A percentile compares a stretch with the other conserved stretches of the same genome.
phyloP scores from a whole-genome alignment of 2,113 vertebrate genomes.

The Gnathonemus longibarbis region DNA sequence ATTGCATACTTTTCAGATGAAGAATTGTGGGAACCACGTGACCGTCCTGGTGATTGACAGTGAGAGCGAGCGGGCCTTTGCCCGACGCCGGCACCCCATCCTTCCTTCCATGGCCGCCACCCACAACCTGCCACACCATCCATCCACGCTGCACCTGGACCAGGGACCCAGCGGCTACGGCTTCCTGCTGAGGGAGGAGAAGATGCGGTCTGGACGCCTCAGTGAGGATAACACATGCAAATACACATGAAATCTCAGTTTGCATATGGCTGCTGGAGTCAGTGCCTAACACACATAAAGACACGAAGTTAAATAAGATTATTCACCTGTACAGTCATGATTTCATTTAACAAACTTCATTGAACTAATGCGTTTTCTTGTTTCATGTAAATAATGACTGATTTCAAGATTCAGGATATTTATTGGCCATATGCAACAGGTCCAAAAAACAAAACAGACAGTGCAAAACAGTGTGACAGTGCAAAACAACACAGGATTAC shows the following conservation, averaged over 20 bases:
- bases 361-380: background rate
- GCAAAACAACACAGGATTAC: background rate
- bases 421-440: background rate
- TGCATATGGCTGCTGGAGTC: background rate
- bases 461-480: background rate
- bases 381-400: background rate
- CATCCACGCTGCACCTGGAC: conserved; percentile 67
- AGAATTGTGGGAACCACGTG: conserved; percentile 60
- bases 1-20: conserved; percentile 57
- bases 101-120: conserved; percentile 64
- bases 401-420: background rate
- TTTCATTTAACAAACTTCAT: background rate
- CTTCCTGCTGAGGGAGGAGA: conserved; percentile 82
- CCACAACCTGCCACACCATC: conserved; percentile 61
- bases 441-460: background rate
- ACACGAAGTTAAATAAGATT: background rate
- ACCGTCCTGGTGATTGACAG: conserved; percentile 75
- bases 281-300: background rate
- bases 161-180: conserved; percentile 75
- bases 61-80: conserved; percentile 65
- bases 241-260: background rate
- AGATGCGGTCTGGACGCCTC: conserved; percentile 38
- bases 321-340: background rate
- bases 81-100: conserved; percentile 60
- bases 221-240: conserved; percentile 53